Conservation (phyloP, 2,797 vertebrate genomes). For the Alosa sapidissima region DNA sequence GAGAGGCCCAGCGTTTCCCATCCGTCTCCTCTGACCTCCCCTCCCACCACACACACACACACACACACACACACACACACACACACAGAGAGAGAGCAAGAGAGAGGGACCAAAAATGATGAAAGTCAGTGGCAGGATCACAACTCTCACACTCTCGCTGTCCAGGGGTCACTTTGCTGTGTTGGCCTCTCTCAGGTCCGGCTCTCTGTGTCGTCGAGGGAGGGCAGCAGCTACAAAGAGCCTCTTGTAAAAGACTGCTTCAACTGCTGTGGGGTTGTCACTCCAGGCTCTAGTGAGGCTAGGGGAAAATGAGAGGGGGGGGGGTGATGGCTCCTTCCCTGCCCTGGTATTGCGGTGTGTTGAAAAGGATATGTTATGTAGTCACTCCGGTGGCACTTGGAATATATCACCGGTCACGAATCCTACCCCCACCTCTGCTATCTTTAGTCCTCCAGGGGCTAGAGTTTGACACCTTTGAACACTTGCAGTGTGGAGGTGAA, state of each 20-base stretch:
- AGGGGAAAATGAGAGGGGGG: no score
- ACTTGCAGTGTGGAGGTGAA: background rate
- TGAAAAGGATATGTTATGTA: background rate
- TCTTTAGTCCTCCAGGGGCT: background rate
- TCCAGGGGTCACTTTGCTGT: conserved; percentile 40
- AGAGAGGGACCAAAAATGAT: conserved; percentile 28
- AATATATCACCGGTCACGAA: background rate
- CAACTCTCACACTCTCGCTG: conserved; percentile 26
- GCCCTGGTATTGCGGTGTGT: background rate
- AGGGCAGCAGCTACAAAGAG: background rate
- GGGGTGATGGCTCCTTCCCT: background rate
- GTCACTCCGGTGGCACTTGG: background rate
- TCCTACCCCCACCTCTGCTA: background rate
- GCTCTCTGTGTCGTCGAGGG: background rate
- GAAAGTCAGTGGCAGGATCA: conserved; percentile 38
- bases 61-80: background rate
- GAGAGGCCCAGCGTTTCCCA: conserved; percentile 67
- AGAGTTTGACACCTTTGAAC: background rate
- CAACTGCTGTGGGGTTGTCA: background rate
- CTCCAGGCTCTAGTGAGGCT: background rate
- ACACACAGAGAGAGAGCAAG: background rate
- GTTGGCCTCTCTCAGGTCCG: background rate
- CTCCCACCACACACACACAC: background rate
- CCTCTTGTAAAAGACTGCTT: background rate
- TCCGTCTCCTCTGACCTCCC: conserved; percentile 63